Evolutionary conservation across 1,140 invertebrate genomes (phyloP).

Genomic region (Chelonus insularis): DNA sequence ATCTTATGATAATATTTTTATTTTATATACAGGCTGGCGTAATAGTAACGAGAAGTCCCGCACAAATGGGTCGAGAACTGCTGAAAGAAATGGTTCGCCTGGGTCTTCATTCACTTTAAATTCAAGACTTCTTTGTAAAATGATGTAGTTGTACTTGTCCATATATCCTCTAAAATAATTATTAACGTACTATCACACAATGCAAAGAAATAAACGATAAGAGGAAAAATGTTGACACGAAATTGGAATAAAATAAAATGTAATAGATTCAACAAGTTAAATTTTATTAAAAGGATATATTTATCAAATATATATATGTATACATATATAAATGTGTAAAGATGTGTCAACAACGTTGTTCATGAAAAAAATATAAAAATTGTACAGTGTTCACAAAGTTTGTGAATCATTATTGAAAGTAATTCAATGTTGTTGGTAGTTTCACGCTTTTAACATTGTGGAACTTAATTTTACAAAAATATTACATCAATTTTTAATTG

Average conservation of each 20-base stretch:
- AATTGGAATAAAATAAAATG: conserved; percentile 22
- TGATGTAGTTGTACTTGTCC: conserved; percentile 57
- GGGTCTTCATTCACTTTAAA: conserved; percentile 59
- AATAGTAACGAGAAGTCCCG: conserved; percentile 92
- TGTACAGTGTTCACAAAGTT: conserved; percentile 15
- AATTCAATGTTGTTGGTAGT: conserved; percentile 23
- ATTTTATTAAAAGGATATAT: conserved; percentile 11
- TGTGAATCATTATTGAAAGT: conserved; percentile 21
- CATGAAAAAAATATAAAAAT: not conserved
- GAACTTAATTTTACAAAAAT: not conserved
- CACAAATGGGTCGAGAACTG: conserved; percentile 91
- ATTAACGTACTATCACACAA: conserved; percentile 22
- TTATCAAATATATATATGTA: not conserved
- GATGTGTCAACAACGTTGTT: not conserved
- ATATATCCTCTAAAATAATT: conserved; percentile 51
- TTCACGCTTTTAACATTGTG: conserved; percentile 1
- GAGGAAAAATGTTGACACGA: conserved; percentile 25
- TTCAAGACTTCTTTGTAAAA: conserved; percentile 35
- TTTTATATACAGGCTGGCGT: conserved; percentile 73
- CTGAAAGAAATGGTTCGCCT: conserved; percentile 85
- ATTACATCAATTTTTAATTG: not conserved
- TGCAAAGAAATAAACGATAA: conserved; percentile 22
- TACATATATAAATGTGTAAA: not conserved
- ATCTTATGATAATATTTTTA: no score
- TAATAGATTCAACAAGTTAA: conserved; percentile 21